Evolutionary conservation across 2,797 vertebrate genomes (phyloP).

Genomic region (Thamnophis elegans): DNA sequence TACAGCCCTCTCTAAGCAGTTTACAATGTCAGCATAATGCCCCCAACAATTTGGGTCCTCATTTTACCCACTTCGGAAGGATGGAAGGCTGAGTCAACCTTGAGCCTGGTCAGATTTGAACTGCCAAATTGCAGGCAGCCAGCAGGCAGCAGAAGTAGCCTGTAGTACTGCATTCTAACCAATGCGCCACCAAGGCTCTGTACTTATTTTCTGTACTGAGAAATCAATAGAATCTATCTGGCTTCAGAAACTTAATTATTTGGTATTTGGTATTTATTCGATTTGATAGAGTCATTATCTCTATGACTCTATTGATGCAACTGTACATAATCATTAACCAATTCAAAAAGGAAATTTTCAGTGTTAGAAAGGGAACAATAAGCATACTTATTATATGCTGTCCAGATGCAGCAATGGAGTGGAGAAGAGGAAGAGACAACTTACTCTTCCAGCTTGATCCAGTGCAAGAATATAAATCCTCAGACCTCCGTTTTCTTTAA

Average conservation of each 20-base stretch:
- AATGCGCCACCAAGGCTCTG: no score
- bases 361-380: not conserved
- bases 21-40: no score
- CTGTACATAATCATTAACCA: not conserved
- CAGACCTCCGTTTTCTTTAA: constrained; percentile 86
- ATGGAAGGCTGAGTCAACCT: no score
- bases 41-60: no score
- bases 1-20: no score
- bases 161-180: no score
- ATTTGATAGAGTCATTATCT: no score
- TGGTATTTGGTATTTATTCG: no score
- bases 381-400: not conserved
- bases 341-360: not conserved
- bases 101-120: no score
- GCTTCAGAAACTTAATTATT: not conserved
- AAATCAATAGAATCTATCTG: not conserved
- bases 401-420: not conserved
- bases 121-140: no score
- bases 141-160: no score
- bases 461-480: constrained; percentile 85
- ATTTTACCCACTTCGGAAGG: no score
- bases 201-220: not conserved
- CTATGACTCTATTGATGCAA: not conserved
- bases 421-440: constrained; percentile 37
- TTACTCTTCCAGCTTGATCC: constrained; percentile 93